A percentile compares a stretch with the other conserved stretches of the same genome.
These are phyloP conservation scores for Heterotis niloticus DNA, from an alignment of 2,113 vertebrate species.

Conservation along the genomic window DNA sequence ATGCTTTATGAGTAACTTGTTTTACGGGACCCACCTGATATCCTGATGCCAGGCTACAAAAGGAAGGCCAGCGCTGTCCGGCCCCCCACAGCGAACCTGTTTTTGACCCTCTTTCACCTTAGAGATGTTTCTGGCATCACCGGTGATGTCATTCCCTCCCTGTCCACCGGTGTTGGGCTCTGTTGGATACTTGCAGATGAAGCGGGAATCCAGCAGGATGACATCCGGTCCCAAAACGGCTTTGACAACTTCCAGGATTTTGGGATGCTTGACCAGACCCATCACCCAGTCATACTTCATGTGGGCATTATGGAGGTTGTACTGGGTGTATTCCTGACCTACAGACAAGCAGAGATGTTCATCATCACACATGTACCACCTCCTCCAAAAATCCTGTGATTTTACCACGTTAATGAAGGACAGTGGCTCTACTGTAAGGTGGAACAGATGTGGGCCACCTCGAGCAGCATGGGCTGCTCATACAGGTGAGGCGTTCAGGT, in stretches of 20 bases:
- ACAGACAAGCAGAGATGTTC: background rate
- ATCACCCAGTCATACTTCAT: constrained; percentile 64
- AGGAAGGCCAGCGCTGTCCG: constrained; percentile 32
- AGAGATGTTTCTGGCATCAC: background rate
- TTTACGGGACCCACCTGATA: constrained; percentile 56
- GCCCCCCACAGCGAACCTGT: background rate
- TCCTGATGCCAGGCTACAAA: constrained; percentile 68
- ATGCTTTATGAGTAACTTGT: background rate
- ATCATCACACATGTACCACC: background rate
- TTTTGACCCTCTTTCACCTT: background rate
- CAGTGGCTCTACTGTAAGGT: background rate
- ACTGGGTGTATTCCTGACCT: constrained; percentile 66
- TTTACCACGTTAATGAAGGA: background rate
- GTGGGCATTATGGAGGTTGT: constrained; percentile 72
- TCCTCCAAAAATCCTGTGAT: background rate
- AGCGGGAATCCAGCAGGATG: constrained; percentile 70
- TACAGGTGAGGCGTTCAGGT: background rate
- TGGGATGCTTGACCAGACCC: constrained; percentile 59
- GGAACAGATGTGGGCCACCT: background rate
- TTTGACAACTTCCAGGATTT: constrained; percentile 51
- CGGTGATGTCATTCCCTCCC: constrained; percentile 5
- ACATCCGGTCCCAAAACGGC: constrained; percentile 62
- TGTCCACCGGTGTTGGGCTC: constrained; percentile 3
- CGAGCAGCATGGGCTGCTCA: background rate
- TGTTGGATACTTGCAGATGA: constrained; percentile 73